Evolutionary conservation across 2,113 vertebrate genomes (phyloP), one percentile per base, ranked within the genome.

Genomic region (Rhabdomys dilectus): DNA sequence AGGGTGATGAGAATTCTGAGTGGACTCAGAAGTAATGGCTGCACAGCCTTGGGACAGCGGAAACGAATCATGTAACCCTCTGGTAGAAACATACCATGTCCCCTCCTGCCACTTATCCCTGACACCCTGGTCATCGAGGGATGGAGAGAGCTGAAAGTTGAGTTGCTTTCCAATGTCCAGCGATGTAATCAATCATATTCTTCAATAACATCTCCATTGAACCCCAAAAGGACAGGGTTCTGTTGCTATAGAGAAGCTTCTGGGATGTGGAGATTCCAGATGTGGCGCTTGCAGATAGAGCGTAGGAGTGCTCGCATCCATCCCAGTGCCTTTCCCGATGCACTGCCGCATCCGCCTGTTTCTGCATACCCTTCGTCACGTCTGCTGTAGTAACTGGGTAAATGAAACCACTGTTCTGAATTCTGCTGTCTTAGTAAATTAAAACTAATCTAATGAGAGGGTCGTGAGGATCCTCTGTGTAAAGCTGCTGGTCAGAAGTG

Each of bases 261-360:
- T n/a, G 13, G n/a, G 48, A n/a, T 29, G 26, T 1, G 1, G 48
- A 58, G 70, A 22, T 68, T 36, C 60, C 4, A 39, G 84, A 66
- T 34, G 29, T 68, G 58, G n/a, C 0, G 0, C 42, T 4, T 5
- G 34, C 36, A 3, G 77, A 62, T 21, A 72, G n/a, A 48, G 45
- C 0, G 0, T 17, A 26, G 26, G 42, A 39, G 9, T 17, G 3
- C 3, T 5, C 1, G 24, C 7, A 3, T 42, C 31, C 73, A 39
- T 48, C 31, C 60, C 11, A 5, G 24, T 15, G 22, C 48, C 16
- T 58, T 22, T 31, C 36, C n/a, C 29, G 24, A 12, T 10, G 36
- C 7, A 34, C 24, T 19, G 34, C 68, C 29, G 76, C 87, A 12
- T 29, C 80, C 76, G 80, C 26, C 13, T 1, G 29, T 29, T 58